Percentiles rank a stretch among this genome's conserved stretches.
These are phyloP conservation scores for Triplophysa siluroides DNA, from an alignment of 2,113 vertebrate species.

Conservation along the genomic window DNA sequence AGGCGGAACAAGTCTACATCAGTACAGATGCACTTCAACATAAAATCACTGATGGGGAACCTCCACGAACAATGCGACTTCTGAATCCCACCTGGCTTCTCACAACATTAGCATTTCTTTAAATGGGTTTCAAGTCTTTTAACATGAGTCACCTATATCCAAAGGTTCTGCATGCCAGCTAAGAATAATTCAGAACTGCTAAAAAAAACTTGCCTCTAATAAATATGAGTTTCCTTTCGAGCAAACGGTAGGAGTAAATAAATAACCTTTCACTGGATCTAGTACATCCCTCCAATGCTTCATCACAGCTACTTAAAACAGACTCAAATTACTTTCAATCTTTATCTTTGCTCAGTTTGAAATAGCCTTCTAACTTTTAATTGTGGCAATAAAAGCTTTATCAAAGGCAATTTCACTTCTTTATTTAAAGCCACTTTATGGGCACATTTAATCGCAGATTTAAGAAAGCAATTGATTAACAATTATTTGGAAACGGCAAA, in stretches of 20 bases:
- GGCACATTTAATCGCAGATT: constrained; percentile 19
- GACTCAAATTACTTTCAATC: background rate
- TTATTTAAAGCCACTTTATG: constrained; percentile 51
- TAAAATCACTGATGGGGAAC: background rate
- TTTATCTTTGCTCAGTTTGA: background rate
- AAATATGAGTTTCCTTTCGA: background rate
- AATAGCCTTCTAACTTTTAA: constrained; percentile 35
- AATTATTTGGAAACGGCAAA: constrained; percentile 11
- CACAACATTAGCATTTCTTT: background rate
- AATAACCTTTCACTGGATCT: background rate
- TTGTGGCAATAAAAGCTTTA: constrained; percentile 40
- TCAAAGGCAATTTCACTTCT: constrained; percentile 46
- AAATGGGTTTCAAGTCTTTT: background rate
- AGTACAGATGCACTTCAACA: background rate
- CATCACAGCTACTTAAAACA: background rate
- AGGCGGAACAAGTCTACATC: background rate
- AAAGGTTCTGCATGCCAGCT: background rate
- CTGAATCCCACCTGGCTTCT: background rate
- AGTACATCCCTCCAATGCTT: background rate
- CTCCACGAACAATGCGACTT: background rate
- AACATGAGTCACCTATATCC: background rate
- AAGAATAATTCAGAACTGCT: background rate
- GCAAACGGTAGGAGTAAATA: background rate
- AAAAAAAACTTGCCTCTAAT: background rate
- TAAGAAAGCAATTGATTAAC: background rate